A percentile compares a stretch with the other conserved stretches of the same genome.
These are phyloP conservation scores for Oryzias dopingdopingensis DNA, from an alignment of 2,797 vertebrate genomes.

Conservation along the genomic window DNA sequence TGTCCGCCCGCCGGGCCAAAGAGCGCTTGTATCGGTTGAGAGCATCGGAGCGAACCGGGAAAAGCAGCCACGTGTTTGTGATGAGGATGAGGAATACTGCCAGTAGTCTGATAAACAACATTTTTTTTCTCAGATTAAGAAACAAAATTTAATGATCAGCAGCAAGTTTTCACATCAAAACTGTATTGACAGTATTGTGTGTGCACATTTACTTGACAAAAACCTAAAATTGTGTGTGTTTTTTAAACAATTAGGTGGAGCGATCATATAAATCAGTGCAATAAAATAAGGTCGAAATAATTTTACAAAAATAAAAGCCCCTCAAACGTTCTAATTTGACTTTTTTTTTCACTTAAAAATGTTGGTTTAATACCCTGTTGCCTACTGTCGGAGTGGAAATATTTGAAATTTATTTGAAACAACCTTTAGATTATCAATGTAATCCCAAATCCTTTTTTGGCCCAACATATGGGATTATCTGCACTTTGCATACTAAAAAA, in stretches of 20 bases:
- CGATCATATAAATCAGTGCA: slow-evolving; percentile 33
- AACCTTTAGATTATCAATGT: no score
- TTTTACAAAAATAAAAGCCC: not conserved
- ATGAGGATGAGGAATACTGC: slow-evolving; percentile 74
- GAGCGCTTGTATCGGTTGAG: slow-evolving; percentile 65
- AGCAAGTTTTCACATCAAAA: slow-evolving; percentile 22
- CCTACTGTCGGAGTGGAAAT: no score
- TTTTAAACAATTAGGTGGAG: not conserved
- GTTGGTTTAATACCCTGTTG: no score
- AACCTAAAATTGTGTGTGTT: no score
- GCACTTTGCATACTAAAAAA: no score
- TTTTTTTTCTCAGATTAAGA: slow-evolving; percentile 21
- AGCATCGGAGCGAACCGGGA: slow-evolving; percentile 61
- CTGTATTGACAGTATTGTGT: slow-evolving; percentile 8
- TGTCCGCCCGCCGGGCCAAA: slow-evolving; percentile 66
- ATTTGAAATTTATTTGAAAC: no score
- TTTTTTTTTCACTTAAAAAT: not conserved
- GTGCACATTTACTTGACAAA: slow-evolving; percentile 14
- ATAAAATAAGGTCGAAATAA: slow-evolving; percentile 13
- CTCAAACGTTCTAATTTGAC: not conserved
- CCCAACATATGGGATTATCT: no score
- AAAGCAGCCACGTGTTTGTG: slow-evolving; percentile 72
- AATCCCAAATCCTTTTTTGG: no score
- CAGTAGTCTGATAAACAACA: slow-evolving; percentile 77
- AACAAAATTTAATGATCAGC: slow-evolving; percentile 10